phyloP scores from a whole-genome alignment of 2,113 vertebrate genomes.

The Otocyon megalotis region DNA sequence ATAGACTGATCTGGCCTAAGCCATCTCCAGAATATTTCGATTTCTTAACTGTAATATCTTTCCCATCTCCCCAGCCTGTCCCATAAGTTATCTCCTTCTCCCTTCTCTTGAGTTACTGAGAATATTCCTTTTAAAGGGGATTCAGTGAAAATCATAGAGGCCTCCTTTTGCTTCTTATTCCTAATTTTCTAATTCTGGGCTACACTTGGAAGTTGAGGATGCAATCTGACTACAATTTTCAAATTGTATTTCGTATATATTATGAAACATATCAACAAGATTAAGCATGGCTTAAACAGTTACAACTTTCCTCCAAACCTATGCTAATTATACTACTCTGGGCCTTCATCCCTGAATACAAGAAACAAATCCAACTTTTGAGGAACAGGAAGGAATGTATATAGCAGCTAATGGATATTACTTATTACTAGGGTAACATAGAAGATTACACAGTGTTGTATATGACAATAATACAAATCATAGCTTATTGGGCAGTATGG shows the following conservation, averaged over 20 bases:
- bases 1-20: not conserved
- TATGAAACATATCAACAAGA: not conserved
- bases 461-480: not conserved
- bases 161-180: not conserved
- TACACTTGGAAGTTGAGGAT: not conserved
- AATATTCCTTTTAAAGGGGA: not conserved
- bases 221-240: slow-evolving; percentile 20
- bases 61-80: not conserved
- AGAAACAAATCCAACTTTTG: not conserved
- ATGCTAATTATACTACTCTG: not conserved
- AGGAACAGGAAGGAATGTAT: not conserved
- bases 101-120: not conserved
- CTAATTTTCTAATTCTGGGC: slow-evolving; percentile 23
- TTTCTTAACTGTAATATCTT: not conserved
- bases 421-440: not conserved
- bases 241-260: not conserved
- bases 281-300: not conserved
- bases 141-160: not conserved
- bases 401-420: not conserved
- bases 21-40: not conserved
- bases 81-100: not conserved
- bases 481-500: not conserved
- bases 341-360: not conserved
- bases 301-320: not conserved
- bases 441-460: not conserved